Base-by-base conservation (phyloP, 2,113 vertebrate species). In the Pterocles gutturalis region DNA sequence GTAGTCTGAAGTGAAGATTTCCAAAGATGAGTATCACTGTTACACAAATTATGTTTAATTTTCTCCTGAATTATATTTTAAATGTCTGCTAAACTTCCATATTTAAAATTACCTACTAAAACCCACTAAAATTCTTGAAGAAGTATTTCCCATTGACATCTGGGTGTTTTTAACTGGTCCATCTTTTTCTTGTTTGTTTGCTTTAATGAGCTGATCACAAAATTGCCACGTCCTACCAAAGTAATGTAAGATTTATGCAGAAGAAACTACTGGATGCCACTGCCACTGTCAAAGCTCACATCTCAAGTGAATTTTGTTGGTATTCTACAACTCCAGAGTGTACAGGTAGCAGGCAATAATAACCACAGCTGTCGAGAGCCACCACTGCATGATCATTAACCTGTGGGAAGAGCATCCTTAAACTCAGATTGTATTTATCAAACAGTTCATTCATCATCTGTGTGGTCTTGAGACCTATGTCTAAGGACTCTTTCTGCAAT, bases 141-240 rank as follows among this genome's bases (percentile, higher is more conserved):
- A 93, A 96, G 82, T 1, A 62, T 54, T 45, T 87, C 25, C 41
- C 61, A 61, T 21, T 11, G 14, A 46, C 22, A 36, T 65, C 86
- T 85, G 45, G 73, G 71, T 79, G 93, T 97, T 96, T 97, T 96
- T 96, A 95, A 96, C 95, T 94, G 83, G 87, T 97, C 97, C 97
- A 97, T 65, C 22, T 26, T 67, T 71, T 69, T 60, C 19, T 14
- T 69, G 55, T 28, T 61, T 5, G 17, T 79, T 82, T 65, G 5
- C 14, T 72, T 0, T 38, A 58, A 17, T 41, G 5, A 71, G 15
- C 17, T 76, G 14, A 72, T 79, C 17, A 67, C 26, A 60, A 69
- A 72, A 45, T 72, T 76, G 14, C 34, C 17, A 25, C 24, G 43
- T 78, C 18, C 16, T 57, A 28, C n/a, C 2, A 4, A 71, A 80